Conservation (phyloP, 2,113 vertebrate genomes). For the Protobothrops mucrosquamatus region DNA sequence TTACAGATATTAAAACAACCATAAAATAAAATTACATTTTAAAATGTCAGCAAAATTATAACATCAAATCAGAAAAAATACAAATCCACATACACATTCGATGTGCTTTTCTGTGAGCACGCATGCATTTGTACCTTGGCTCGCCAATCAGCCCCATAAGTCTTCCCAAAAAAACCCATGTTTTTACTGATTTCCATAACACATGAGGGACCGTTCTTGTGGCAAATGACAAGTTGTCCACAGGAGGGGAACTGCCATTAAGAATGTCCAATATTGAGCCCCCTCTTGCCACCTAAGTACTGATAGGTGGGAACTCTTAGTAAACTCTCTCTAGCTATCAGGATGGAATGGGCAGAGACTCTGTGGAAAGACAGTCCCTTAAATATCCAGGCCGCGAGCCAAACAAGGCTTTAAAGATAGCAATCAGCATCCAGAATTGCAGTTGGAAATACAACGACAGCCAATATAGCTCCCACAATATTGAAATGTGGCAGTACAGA, state of each 20-base stretch:
- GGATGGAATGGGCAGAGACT: neutral
- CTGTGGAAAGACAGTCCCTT: neutral
- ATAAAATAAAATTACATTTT: neutral
- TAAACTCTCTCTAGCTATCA: neutral
- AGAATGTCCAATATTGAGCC: neutral
- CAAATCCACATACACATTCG: neutral
- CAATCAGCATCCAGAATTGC: neutral
- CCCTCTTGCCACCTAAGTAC: neutral
- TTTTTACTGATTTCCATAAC: neutral
- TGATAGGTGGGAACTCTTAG: neutral
- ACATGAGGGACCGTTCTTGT: neutral
- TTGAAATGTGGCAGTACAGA: neutral
- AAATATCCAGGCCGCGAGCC: neutral
- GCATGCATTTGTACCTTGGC: neutral
- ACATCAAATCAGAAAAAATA: neutral
- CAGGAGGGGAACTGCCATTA: neutral
- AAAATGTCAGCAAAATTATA: neutral
- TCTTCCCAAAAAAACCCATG: neutral
- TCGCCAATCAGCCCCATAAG: neutral
- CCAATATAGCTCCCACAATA: neutral
- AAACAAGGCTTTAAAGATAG: neutral
- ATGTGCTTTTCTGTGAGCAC: neutral
- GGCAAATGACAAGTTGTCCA: neutral
- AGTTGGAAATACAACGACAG: neutral
- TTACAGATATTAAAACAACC: neutral